A percentile compares a stretch with the other conserved stretches of the same genome.
Evolutionary conservation across 2,113 vertebrate species (phyloP).

Genomic region (Nestor notabilis): DNA sequence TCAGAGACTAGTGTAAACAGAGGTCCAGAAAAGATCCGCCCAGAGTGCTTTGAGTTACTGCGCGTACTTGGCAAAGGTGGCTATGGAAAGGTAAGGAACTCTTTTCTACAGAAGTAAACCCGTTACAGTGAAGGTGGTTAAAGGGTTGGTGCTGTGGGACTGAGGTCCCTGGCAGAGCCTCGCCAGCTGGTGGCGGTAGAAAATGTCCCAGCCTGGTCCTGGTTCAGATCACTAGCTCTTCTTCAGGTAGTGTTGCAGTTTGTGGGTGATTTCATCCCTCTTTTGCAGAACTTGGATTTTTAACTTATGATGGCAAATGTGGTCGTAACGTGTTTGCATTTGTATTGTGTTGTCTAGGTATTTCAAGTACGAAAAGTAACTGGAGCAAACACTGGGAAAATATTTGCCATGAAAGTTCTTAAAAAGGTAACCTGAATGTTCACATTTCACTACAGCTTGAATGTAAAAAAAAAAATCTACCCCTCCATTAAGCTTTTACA

Average conservation of each 20-base stretch:
- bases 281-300: background rate
- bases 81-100: slow-evolving; percentile 92
- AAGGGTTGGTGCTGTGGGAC: background rate
- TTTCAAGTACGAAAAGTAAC: slow-evolving; percentile 97
- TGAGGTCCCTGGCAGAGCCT: background rate
- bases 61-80: slow-evolving; percentile 97
- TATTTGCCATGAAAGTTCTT: slow-evolving; percentile 99
- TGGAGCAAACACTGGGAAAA: slow-evolving; percentile 91
- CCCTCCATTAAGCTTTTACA: background rate
- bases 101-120: background rate
- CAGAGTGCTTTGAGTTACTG: slow-evolving; percentile 96
- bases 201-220: background rate
- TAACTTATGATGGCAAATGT: background rate
- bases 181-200: background rate
- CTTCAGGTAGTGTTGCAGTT: background rate
- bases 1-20: slow-evolving; percentile 97
- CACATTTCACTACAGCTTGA: background rate
- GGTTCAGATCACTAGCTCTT: background rate
- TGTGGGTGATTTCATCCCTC: background rate
- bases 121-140: accelerated
- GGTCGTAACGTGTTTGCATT: background rate
- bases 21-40: slow-evolving; percentile 96
- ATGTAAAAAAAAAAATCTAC: background rate
- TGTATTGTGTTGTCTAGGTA: slow-evolving; percentile 79
- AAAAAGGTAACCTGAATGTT: slow-evolving; percentile 87